Conservation (phyloP, 2,113 vertebrate genomes). For the Morone chrysops region DNA sequence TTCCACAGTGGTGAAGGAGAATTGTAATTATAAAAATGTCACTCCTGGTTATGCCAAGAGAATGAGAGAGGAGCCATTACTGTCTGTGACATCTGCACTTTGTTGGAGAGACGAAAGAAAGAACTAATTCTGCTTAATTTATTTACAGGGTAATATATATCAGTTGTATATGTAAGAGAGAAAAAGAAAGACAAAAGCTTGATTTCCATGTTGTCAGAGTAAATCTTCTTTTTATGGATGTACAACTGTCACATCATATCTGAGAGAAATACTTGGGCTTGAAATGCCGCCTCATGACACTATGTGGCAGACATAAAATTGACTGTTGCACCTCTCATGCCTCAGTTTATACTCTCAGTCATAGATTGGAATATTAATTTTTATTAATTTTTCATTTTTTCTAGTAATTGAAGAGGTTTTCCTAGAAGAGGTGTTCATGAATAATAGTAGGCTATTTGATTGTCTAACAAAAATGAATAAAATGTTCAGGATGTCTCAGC, state of each 20-base stretch:
- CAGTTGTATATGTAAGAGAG: neutral
- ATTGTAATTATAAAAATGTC: conserved; percentile 80
- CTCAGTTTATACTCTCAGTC: neutral
- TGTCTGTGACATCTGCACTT: conserved; percentile 45
- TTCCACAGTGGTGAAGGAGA: conserved; percentile 60
- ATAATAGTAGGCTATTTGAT: neutral
- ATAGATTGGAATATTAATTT: neutral
- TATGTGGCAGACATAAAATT: neutral
- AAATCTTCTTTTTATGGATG: neutral
- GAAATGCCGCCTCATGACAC: conserved; percentile 21
- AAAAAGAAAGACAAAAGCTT: neutral
- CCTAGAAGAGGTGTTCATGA: neutral
- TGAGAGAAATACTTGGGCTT: neutral
- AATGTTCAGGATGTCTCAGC: neutral
- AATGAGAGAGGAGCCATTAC: conserved; percentile 45
- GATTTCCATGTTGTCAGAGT: neutral
- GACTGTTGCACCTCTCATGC: neutral
- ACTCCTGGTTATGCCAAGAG: conserved; percentile 68
- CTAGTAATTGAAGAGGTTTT: neutral
- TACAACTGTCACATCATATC: neutral
- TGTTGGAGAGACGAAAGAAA: conserved; percentile 20
- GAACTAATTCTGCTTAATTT: conserved; percentile 32
- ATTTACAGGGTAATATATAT: conserved; percentile 24
- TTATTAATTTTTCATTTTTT: neutral
- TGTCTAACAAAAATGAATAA: neutral